Evolutionary conservation across 2,797 vertebrate species (phyloP), one percentile per base, ranked within the genome.

Genomic region (Falco concolor): DNA sequence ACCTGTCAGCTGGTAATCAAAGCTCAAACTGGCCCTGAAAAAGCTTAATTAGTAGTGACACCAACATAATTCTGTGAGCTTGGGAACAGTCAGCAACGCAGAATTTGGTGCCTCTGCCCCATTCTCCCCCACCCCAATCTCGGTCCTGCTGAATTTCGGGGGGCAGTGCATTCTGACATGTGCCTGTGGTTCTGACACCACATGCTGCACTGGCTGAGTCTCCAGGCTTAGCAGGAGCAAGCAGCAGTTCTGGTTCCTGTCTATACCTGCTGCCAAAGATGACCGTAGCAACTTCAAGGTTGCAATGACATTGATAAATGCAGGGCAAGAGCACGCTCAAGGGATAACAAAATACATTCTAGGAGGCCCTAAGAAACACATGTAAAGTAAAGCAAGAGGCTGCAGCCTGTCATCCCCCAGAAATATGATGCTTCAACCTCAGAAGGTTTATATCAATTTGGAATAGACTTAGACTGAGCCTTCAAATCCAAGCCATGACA

Each of bases 1-100:
- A 98, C 97, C 97, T 97, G 97, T 98, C 97, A 98, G 92, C 97
- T 96, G 94, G 95, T 97, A 96, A 97, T 97, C 95, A 45, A 59
- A 95, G 86, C 94, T 87, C 59, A 28, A 92, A 32, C 72, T 79
- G 93, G 78, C 85, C 74, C 50, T 28, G 21, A 60, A 86, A 90
- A 54, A 85, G 79, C 73, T 85, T 98, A 97, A 98, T 97, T 97
- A 97, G 84, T 84, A 87, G 94, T 97, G 97, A 98, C 98, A 98
- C 83, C 83, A 84, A 27, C 65, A 95, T 93, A 97, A 95, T 91
- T 92, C 76, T 53, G 87, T 32, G 47, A 93, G 93, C 74, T 90
- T 19, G 8, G 23, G 67, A 97, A 80, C 90, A 96, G 87, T 25
- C 44, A 0, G 63, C 14, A 9, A 47, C 1, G 60, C 0, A 0